Conservation (phyloP, 2,797 vertebrate genomes). For the Epinephelus awoara region DNA sequence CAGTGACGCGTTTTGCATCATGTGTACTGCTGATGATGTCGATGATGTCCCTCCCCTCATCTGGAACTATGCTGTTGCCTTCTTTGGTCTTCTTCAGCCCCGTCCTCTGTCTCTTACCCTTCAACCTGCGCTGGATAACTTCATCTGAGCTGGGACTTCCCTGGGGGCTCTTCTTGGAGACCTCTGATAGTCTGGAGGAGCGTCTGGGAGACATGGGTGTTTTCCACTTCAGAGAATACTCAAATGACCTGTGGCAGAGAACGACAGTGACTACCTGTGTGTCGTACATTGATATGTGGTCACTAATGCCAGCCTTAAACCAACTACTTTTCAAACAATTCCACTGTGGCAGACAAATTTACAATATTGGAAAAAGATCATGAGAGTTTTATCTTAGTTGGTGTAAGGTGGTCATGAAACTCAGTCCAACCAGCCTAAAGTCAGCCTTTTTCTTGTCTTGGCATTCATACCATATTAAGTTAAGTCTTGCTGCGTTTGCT, state of each 20-base stretch:
- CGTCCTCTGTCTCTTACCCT: slow-evolving; percentile 1
- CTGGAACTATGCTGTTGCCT: accelerated
- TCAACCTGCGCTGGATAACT: not conserved
- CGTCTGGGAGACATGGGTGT: slow-evolving; percentile 46
- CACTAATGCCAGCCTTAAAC: no score
- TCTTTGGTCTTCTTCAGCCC: not conserved
- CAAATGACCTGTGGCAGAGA: slow-evolving; percentile 56
- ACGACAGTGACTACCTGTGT: not conserved
- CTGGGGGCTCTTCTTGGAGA: slow-evolving; percentile 18
- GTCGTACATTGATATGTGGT: no score
- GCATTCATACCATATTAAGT: no score
- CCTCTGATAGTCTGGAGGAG: slow-evolving; percentile 29
- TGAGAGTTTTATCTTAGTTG: no score
- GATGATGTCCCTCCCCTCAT: slow-evolving; percentile 1
- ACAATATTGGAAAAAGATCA: no score
- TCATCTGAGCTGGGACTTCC: slow-evolving; percentile 20
- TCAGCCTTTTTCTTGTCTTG: no score
- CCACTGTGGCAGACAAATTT: no score
- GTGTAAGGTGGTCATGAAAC: no score
- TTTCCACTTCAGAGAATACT: slow-evolving; percentile 56
- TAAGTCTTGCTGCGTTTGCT: no score
- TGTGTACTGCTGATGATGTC: slow-evolving; percentile 25
- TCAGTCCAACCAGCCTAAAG: no score
- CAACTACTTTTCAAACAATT: no score
- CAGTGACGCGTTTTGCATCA: accelerated